Evolutionary conservation across 2,888 invertebrate species (phyloP), one percentile per base, ranked within the genome.

Genomic region (Ephialtes manifestator): DNA sequence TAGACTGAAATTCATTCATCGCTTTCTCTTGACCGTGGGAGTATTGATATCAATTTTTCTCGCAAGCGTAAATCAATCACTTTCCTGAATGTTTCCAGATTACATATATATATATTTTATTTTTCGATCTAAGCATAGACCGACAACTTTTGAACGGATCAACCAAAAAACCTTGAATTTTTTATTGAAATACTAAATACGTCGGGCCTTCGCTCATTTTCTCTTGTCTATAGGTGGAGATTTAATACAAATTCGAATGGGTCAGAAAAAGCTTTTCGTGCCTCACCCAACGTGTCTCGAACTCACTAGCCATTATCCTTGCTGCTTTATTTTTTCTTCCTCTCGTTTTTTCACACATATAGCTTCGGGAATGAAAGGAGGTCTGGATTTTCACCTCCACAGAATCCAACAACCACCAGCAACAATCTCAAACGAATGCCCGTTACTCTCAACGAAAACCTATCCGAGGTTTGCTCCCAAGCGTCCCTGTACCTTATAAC

Each of bases 191-290:
- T 39, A 10, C 10, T 39, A 39, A 39, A 39, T 10, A 10, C 0
- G 35, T 7, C 35, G 35, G 24, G 2, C 67, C 28, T 39, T 39
- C 39, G 43, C 4, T 74, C 55, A 8, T 15, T 65, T 24, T 72
- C 20, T 43, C 74, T 58, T 31, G 67, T 24, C 55, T 15, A n/a
- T 11, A 11, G 7, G 15, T 20, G 39, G 5, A 39, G 67, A 46
- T 58, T 39, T 58, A 68, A 18, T 58, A 68, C 77, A 67, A 24
- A 53, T 74, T 81, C 48, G 76, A 63, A 53, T 51, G 46, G 72
- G 74, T 67, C 72, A 60, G 74, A 18, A 78, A 83, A 72, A 83
- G 78, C 78, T 78, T 78, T 83, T 74, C 78, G 83, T 78, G 72
- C 72, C 78, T 83, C n/a, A n/a, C n/a, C n/a, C 68, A 58, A 28